Evolutionary conservation across 1,140 invertebrate species (phyloP).

Genomic region (Lethrus apterus): DNA sequence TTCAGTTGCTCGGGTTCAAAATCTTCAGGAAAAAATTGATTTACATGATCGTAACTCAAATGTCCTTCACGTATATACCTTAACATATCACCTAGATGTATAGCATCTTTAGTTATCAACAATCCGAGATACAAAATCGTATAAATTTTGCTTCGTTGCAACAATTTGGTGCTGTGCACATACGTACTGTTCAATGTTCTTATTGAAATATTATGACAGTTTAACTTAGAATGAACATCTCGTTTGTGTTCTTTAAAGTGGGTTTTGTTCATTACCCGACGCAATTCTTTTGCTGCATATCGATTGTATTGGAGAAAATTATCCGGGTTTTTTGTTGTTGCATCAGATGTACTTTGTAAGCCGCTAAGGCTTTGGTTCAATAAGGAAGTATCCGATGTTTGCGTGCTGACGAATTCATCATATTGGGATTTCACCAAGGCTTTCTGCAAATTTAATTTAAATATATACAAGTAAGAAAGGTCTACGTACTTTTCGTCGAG

Average conservation of each 20-base stretch:
- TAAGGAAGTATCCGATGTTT: constrained; percentile 34
- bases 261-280: constrained; percentile 27
- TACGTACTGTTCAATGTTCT: constrained; percentile 36
- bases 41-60: constrained; percentile 47
- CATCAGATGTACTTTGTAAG: constrained; percentile 29
- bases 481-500: constrained; percentile 23
- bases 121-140: constrained; percentile 49
- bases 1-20: constrained; percentile 27
- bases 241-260: constrained; percentile 34
- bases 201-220: constrained; percentile 35
- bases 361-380: constrained; percentile 39
- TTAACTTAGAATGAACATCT: constrained; percentile 21
- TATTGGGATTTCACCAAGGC: constrained; percentile 38
- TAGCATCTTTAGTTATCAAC: constrained; percentile 47
- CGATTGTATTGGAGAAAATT: constrained; percentile 41
- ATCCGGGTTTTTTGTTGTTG: constrained; percentile 20
- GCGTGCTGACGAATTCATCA: constrained; percentile 32
- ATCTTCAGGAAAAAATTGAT: constrained; percentile 48
- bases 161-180: constrained; percentile 35
- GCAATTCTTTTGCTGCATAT: constrained; percentile 35
- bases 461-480: neutral
- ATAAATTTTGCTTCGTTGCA: constrained; percentile 44
- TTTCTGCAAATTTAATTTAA: constrained; percentile 25
- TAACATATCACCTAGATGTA: constrained; percentile 52
- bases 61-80: constrained; percentile 53